phyloP scores from a whole-genome alignment of 2,888 invertebrate genomes.

The Eurytoma californica region DNA sequence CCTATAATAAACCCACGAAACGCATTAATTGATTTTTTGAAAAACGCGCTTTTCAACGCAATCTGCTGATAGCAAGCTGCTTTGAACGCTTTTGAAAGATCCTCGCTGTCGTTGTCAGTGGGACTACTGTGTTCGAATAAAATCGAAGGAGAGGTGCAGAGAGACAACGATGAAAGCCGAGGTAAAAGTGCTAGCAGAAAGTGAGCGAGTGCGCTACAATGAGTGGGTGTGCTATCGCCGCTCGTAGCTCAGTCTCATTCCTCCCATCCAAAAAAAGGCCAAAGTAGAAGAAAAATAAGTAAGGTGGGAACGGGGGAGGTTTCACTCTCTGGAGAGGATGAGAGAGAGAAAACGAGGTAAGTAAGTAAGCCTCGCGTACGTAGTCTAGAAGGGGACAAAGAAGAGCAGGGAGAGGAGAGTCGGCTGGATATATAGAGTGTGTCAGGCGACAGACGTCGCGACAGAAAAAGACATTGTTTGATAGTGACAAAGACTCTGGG shows the following conservation, averaged over 20 bases:
- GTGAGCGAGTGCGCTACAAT: slow-evolving; percentile 23
- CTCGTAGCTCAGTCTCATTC: slow-evolving; percentile 8
- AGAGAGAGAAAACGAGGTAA: slow-evolving; percentile 41
- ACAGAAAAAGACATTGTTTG: slow-evolving; percentile 53
- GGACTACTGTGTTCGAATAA: not conserved
- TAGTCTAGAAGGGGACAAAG: not conserved
- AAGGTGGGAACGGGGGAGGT: not conserved
- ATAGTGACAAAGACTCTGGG: slow-evolving; percentile 50
- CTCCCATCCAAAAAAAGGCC: slow-evolving; percentile 16
- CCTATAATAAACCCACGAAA: too few relatives aligned
- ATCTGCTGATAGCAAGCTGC: too few relatives aligned
- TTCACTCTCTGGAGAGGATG: slow-evolving; percentile 1
- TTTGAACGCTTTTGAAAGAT: too few relatives aligned
- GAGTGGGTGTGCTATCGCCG: slow-evolving; percentile 11
- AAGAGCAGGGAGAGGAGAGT: not conserved
- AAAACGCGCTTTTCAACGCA: too few relatives aligned
- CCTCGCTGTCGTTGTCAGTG: too few relatives aligned
- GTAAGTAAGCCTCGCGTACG: slow-evolving; percentile 32
- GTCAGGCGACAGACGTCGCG: slow-evolving; percentile 37
- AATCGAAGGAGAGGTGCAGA: not conserved
- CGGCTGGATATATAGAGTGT: slow-evolving; percentile 30
- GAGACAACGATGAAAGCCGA: not conserved
- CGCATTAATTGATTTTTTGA: too few relatives aligned
- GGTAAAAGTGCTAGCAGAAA: not conserved
- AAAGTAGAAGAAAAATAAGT: not conserved